Conservation (phyloP, 1,140 invertebrate genomes). For the Eupeodes corollae region DNA sequence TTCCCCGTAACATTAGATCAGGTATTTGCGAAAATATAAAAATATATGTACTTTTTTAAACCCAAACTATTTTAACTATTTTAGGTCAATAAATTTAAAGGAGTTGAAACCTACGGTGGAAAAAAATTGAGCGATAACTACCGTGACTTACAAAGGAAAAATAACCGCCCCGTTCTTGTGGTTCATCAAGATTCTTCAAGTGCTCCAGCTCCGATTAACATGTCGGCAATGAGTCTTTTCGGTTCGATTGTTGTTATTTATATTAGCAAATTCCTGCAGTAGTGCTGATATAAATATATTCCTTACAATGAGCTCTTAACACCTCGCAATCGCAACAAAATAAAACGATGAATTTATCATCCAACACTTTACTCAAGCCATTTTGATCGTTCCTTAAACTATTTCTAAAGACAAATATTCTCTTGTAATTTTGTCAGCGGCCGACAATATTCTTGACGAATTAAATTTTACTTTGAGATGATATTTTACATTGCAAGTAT, state of each 20-base stretch:
- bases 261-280: no score
- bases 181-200: constrained; percentile 10
- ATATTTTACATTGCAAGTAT: no score
- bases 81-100: constrained; percentile 37
- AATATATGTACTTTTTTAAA: background rate
- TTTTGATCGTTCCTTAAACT: background rate
- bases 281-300: no score
- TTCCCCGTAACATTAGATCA: constrained; percentile 47
- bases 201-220: background rate
- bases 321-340: no score
- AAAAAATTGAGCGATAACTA: constrained; percentile 37
- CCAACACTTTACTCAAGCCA: background rate
- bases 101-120: constrained; percentile 31
- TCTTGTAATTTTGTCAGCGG: no score
- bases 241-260: no score
- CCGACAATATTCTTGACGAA: no score
- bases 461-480: no score
- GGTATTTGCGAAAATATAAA: constrained; percentile 24
- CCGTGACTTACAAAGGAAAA: constrained; percentile 35
- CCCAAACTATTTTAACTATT: constrained; percentile 1
- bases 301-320: no score
- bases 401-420: no score
- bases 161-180: constrained; percentile 28
- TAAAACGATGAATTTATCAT: no score
- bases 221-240: background rate